Conservation (phyloP, 2,888 invertebrate genomes). For the Pristionchus exspectatus region DNA sequence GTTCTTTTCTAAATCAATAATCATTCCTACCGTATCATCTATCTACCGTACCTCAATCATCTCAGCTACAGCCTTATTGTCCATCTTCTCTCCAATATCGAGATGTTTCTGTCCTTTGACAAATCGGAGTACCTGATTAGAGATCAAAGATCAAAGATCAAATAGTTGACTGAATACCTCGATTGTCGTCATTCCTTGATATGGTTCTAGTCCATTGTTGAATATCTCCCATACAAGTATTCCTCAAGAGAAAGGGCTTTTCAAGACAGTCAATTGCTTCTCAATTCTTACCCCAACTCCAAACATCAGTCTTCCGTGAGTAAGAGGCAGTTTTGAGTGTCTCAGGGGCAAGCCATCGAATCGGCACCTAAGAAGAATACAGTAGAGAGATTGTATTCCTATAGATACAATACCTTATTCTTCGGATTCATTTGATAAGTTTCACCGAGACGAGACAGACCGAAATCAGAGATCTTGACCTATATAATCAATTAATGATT, state of each 20-base stretch:
- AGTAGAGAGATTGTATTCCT: background rate
- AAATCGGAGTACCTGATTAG: conserved; percentile 31
- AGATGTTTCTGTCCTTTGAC: conserved; percentile 50
- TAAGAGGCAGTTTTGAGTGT: conserved; percentile 54
- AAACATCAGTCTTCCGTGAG: conserved; percentile 57
- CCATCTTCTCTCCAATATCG: conserved; percentile 33
- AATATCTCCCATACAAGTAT: conserved; percentile 53
- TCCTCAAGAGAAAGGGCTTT: background rate
- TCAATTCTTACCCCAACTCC: conserved; percentile 34
- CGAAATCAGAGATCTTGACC: conserved; percentile 68
- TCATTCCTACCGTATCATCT: background rate
- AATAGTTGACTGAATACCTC: background rate
- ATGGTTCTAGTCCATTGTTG: conserved; percentile 53
- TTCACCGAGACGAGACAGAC: conserved; percentile 59
- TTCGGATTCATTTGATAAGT: conserved; percentile 55
- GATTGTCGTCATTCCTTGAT: conserved; percentile 34
- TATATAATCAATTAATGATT: conserved; percentile 6
- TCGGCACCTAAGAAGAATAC: conserved; percentile 52
- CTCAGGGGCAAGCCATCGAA: conserved; percentile 60
- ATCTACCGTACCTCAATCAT: conserved; percentile 40
- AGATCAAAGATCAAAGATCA: conserved; percentile 42
- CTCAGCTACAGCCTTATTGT: conserved; percentile 15
- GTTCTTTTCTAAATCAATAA: background rate
- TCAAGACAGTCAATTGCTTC: background rate
- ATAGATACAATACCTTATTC: conserved; percentile 32